A percentile compares a stretch with the other conserved stretches of the same genome.
Conservation (phyloP, 2,113 vertebrate genomes). For the Crocuta crocuta region DNA sequence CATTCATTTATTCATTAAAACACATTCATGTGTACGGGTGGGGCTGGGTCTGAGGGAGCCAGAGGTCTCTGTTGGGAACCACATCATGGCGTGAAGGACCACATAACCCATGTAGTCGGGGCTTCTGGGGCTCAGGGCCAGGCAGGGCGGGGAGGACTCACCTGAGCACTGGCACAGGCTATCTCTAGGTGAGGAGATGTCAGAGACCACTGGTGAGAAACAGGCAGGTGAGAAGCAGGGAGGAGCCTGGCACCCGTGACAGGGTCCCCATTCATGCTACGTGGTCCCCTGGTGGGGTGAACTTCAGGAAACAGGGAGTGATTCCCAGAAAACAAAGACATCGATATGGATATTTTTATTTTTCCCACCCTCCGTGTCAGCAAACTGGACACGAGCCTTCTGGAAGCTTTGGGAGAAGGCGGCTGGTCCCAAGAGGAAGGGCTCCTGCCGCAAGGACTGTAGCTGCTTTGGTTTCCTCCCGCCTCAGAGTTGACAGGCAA, state of each 20-base stretch:
- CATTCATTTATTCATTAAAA: background rate
- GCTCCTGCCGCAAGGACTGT: background rate
- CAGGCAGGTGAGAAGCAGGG: background rate
- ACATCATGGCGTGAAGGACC: background rate
- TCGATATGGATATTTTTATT: background rate
- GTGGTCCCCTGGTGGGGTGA: background rate
- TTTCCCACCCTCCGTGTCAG: background rate
- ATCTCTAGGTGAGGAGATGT: too few relatives aligned
- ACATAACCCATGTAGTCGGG: background rate
- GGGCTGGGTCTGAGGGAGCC: background rate
- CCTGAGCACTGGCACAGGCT: background rate
- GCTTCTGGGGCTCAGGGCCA: rapidly evolving
- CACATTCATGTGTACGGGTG: background rate
- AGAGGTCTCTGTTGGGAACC: background rate
- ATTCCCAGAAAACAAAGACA: background rate
- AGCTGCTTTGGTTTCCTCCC: background rate
- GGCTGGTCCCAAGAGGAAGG: too few relatives aligned
- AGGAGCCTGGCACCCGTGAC: background rate
- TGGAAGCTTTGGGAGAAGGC: background rate
- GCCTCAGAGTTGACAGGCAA: background rate
- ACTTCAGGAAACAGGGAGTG: background rate
- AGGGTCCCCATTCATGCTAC: rapidly evolving
- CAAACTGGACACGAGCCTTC: background rate
- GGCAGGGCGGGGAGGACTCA: too few relatives aligned
- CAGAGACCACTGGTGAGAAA: background rate